These are phyloP conservation scores for Zoanthus gigantus DNA, from an alignment of 92 coral and sea anemone species.

Conservation along the genomic window DNA sequence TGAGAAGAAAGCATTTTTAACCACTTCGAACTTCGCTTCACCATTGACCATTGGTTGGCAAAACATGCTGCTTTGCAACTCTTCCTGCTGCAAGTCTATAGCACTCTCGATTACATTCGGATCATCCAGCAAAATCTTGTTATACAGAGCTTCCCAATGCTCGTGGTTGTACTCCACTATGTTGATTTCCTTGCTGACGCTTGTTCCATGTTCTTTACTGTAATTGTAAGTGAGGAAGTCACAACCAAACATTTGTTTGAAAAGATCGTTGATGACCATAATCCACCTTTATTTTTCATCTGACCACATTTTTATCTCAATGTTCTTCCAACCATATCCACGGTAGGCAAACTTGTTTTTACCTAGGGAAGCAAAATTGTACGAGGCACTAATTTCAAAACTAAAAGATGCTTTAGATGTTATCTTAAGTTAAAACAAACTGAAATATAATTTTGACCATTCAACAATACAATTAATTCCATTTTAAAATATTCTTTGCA, in stretches of 20 bases:
- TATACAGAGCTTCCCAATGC: constrained; percentile 33
- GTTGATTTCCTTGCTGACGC: neutral
- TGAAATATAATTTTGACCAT: neutral
- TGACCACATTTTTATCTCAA: constrained; percentile 36
- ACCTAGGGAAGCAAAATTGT: constrained; percentile 8
- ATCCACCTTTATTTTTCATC: constrained; percentile 52
- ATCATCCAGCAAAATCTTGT: neutral
- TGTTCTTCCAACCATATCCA: constrained; percentile 64
- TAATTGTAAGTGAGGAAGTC: constrained; percentile 45
- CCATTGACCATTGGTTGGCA: neutral
- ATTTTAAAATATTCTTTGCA: neutral
- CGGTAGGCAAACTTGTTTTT: constrained; percentile 47
- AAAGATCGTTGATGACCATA: constrained; percentile 38
- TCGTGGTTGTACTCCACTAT: constrained; percentile 43
- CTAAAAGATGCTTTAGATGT: neutral
- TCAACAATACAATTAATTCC: neutral
- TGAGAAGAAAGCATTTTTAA: neutral
- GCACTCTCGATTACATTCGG: neutral
- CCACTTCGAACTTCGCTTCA: neutral
- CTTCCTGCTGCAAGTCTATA: neutral
- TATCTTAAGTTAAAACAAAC: neutral
- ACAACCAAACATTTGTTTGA: constrained; percentile 47
- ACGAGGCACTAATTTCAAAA: neutral
- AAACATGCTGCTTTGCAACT: neutral
- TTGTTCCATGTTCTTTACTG: constrained; percentile 47